A percentile compares a stretch with the other conserved stretches of the same genome.
These are phyloP conservation scores for Harpegnathos saltator DNA, from an alignment of 1,140 invertebrate species.

Conservation along the genomic window DNA sequence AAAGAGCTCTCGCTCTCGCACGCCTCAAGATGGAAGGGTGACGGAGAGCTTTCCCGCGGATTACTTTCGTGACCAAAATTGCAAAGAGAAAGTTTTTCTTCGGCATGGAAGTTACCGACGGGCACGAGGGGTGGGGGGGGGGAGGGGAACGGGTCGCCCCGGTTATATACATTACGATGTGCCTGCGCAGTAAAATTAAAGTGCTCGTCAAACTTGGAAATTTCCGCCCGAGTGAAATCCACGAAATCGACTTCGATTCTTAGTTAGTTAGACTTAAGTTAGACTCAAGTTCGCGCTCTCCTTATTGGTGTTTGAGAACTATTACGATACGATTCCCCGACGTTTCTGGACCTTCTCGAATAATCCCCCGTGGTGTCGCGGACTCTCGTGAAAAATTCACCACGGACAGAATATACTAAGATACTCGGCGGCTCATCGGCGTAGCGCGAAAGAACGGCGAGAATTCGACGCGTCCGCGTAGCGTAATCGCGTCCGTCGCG, in stretches of 20 bases:
- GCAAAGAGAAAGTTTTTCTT: neutral
- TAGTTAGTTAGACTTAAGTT: too few species aligned
- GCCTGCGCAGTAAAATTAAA: neutral
- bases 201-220: neutral
- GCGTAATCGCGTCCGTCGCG: neutral
- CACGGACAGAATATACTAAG: too few species aligned
- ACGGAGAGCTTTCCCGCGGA: neutral
- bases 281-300: neutral
- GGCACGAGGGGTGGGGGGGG: too few species aligned
- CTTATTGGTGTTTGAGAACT: neutral
- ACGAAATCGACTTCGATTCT: neutral
- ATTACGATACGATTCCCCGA: neutral
- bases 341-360: neutral
- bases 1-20: too few species aligned
- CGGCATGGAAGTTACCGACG: neutral
- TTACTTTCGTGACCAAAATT: conserved; percentile 9
- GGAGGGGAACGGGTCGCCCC: neutral
- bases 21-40: neutral
- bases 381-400: too few species aligned
- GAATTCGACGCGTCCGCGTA: too few species aligned
- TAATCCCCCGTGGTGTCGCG: too few species aligned
- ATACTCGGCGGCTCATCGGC: too few species aligned
- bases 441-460: neutral
- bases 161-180: neutral
- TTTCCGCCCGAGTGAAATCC: neutral